Base-by-base conservation (phyloP, 2,888 invertebrate species). In the Eueremaeus valkanovi region DNA sequence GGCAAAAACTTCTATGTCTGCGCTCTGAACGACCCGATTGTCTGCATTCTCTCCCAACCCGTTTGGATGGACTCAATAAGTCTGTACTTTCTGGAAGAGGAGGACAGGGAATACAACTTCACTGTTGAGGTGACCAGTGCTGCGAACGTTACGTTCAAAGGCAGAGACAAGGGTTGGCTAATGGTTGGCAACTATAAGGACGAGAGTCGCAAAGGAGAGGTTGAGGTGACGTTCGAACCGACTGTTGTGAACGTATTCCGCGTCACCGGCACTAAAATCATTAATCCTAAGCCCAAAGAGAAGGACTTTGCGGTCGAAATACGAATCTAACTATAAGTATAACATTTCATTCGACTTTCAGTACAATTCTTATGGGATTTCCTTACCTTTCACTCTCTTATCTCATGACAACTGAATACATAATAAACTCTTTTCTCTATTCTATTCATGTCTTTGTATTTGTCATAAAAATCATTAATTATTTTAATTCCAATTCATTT, bases 1-100 rank as follows among this genome's bases (percentile, higher is more conserved):
- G 40, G 40, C 40, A 68, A 42, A 68, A 68, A 36, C 11, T 68
- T 68, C 21, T 68, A 68, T 33, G 68, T 68, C 68, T 68, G 68
- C 16, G 68, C 68, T 21, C 40, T 68, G 0, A 68, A 68, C 16
- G 68, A 68, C 42, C 68, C 68, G 3, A 68, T 68, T 18, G 42
- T 68, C 2, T 36, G 40, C 36, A 21, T 68, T 16, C 68, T 68
- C 2, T 42, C 36, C 29, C 68, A 68, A 42, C 68, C 68, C 24
- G 68, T 68, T 40, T 68, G 68, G 68, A 68, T 68, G 68, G 68
- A 68, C 68, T 8, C 40, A 16, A 68, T 68, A 11, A 21, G 11
- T 9, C 68, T 68, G 21, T 68, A 21, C 16, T 13, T 68, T 5
- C 68, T 40, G 0, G 68, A 61, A 11, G 66, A 66, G 36, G 66